Evolutionary conservation across 2,113 vertebrate genomes (phyloP).

Genomic region (Pelobates fuscus): DNA sequence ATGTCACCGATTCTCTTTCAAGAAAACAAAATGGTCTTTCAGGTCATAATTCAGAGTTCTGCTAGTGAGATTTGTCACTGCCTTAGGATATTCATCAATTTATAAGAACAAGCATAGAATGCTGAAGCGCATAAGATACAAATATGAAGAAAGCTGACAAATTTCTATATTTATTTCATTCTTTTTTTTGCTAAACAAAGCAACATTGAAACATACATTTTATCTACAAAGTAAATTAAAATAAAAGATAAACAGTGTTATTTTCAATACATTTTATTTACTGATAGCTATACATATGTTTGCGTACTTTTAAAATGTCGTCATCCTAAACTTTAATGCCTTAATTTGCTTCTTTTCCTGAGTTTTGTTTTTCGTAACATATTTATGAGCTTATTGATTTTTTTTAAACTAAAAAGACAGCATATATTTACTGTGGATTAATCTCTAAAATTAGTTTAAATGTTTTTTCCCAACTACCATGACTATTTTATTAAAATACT

Average conservation of each 20-base stretch:
- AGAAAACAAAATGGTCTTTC: conserved; percentile 12
- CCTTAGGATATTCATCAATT: conserved; percentile 22
- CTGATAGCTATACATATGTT: not conserved
- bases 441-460: not conserved
- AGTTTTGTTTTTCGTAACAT: too few species aligned
- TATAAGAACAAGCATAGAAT: conserved; percentile 13
- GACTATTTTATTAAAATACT: too few species aligned
- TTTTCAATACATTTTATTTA: not conserved
- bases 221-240: not conserved
- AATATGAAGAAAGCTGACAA: conserved; percentile 14
- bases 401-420: too few species aligned
- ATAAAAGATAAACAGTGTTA: not conserved
- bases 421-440: not conserved
- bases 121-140: conserved; percentile 8
- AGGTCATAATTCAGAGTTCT: conserved; percentile 22
- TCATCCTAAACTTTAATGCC: too few species aligned
- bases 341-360: too few species aligned
- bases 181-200: not conserved
- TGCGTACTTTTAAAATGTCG: too few species aligned
- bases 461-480: not conserved
- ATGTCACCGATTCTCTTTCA: conserved; percentile 26
- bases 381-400: too few species aligned
- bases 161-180: conserved; percentile 11
- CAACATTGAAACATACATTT: not conserved
- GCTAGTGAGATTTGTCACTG: conserved; percentile 23